Base-by-base conservation (phyloP, 2,113 vertebrate genomes). In the Elachura formosa region DNA sequence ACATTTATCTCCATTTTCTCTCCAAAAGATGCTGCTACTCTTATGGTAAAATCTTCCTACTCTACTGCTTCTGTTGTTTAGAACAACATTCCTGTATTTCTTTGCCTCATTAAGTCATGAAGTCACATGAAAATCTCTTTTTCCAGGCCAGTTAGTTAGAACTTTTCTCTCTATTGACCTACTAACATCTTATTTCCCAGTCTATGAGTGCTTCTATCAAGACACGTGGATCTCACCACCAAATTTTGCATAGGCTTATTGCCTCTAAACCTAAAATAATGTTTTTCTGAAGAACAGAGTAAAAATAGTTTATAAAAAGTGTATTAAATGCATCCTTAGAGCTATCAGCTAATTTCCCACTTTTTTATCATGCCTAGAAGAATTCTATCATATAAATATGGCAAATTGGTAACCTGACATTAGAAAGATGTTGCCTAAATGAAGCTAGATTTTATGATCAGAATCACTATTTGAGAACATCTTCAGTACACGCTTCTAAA, bases 221-320 rank as follows among this genome's bases (percentile, higher is more conserved):
- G 18, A 45, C 5, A 20, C 0, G 1, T 15, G 13, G 31, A 36
- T 62, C 18, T 12, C 55, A 80, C 34, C 5, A 18, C 3, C 7
- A 75, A 54, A 36, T 85, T 91, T 86, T 76, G 8, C 38, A 59
- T 4, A 34, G 38, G 9, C 5, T 77, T 82, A 64, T 3, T 20
- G 20, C 31, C 31, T 84, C 12, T 87, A 55, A 84, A 64, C 7
- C 4, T 64, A 38, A 77, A 43, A 5, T 38, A 41, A 26, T 4
- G 4, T 0, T 3, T 48, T 13, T 63, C 81, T 62, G 9, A 29
- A 80, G 11, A 90, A 34, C 7, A 48, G 7, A 55, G 15, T 43
- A 17, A 61, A 85, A 84, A 10, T 1, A 59, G 4, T 20, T 2
- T 20, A 29, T 59, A 29, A 51, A 61, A 59, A 40, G 3, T 18